These are phyloP conservation scores for Apolygus lucorum DNA, from an alignment of 1,140 invertebrate genomes.

Conservation along the genomic window DNA sequence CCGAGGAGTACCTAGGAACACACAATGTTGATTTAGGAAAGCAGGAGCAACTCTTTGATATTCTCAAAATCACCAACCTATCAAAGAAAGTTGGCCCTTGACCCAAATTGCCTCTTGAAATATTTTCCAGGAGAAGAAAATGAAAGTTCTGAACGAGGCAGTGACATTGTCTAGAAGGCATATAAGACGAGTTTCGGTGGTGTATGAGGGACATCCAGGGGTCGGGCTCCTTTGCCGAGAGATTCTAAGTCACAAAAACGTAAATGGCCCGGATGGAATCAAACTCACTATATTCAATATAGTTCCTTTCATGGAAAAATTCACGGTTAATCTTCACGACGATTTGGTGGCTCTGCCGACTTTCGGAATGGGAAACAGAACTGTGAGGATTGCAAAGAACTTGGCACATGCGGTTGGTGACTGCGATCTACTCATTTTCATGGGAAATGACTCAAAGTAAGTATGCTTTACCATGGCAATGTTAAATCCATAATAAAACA, in stretches of 20 bases:
- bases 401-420: background rate
- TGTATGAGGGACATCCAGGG: background rate
- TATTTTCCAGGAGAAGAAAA: background rate
- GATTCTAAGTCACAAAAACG: background rate
- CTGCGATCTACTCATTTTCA: background rate
- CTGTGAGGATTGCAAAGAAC: background rate
- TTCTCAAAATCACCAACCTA: too few relatives aligned
- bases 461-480: too few relatives aligned
- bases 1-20: too few relatives aligned
- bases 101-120: too few relatives aligned
- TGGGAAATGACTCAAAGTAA: background rate
- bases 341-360: background rate
- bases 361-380: background rate
- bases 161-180: background rate
- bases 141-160: background rate
- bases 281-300: background rate
- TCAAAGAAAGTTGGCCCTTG: too few relatives aligned
- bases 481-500: too few relatives aligned
- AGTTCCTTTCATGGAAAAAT: background rate
- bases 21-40: too few relatives aligned
- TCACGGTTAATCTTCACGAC: background rate
- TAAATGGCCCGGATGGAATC: background rate
- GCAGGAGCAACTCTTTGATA: too few relatives aligned
- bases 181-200: background rate
- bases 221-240: background rate